Evolutionary conservation across 2,888 invertebrate genomes (phyloP).

Genomic region (Globia sparganii): DNA sequence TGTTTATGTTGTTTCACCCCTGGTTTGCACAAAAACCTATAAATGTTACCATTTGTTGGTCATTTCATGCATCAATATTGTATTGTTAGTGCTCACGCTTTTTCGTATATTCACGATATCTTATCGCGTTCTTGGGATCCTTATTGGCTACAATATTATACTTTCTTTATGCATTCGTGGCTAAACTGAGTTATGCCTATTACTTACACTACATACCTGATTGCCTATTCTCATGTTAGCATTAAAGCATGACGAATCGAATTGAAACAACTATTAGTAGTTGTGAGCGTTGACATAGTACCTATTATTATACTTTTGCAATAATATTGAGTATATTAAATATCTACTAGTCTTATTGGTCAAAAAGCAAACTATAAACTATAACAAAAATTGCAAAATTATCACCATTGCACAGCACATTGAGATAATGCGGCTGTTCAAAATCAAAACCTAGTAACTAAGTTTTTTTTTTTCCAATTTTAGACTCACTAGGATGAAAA

Average conservation of each 20-base stretch:
- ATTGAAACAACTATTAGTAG: background rate
- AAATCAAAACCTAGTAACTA: no score
- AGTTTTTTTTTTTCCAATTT: no score
- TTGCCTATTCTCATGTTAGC: background rate
- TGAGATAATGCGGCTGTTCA: background rate
- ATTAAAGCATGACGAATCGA: background rate
- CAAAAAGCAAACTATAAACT: constrained; percentile 7
- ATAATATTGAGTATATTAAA: background rate
- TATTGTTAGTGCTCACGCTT: background rate
- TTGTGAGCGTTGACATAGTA: background rate
- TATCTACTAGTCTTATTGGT: background rate
- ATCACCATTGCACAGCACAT: constrained; percentile 31
- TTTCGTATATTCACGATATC: constrained; percentile 2
- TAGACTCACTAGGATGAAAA: no score
- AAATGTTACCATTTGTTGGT: background rate
- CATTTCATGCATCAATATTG: background rate
- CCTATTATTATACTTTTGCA: constrained; percentile 1
- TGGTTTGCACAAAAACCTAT: background rate
- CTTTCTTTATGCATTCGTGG: background rate
- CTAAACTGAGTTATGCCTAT: background rate
- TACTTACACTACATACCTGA: background rate
- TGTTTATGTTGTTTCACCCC: background rate
- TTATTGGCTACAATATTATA: background rate
- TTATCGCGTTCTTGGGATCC: background rate
- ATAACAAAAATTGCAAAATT: background rate